phyloP scores from a whole-genome alignment of 1,140 invertebrate genomes.

The Pachypsylla venusta region DNA sequence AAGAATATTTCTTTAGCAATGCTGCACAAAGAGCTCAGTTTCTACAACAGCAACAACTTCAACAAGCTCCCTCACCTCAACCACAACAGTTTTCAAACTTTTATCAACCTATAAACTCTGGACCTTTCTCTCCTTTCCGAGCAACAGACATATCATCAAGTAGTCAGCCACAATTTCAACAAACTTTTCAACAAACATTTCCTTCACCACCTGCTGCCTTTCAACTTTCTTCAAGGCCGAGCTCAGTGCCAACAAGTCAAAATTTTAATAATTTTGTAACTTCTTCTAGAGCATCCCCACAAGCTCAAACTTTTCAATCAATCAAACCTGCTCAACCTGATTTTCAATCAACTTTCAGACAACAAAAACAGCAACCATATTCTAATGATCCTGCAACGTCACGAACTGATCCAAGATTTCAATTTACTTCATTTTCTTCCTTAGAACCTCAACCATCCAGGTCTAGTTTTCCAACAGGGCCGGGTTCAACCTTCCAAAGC shows the following conservation, averaged over 20 bases:
- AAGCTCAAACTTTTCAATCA: background rate
- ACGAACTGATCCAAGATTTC: background rate
- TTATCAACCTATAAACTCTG: conserved; percentile 16
- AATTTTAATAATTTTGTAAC: background rate
- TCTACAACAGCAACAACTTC: conserved; percentile 15
- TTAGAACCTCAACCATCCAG: background rate
- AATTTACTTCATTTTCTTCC: conserved; percentile 1
- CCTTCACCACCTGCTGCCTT: background rate
- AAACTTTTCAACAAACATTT: background rate
- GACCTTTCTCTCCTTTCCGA: conserved; percentile 18
- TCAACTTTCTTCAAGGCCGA: background rate
- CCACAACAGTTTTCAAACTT: conserved; percentile 17
- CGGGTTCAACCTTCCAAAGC: background rate
- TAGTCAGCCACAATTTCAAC: conserved; percentile 3
- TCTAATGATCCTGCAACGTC: background rate
- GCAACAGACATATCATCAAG: conserved; percentile 7
- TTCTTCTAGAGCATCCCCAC: background rate
- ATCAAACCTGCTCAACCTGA: background rate
- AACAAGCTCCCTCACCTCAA: conserved; percentile 10
- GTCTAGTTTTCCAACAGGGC: background rate
- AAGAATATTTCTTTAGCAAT: conserved; percentile 20
- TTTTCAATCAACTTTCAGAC: conserved; percentile 7
- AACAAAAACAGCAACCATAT: conserved; percentile 2
- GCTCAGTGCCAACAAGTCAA: conserved; percentile 3
- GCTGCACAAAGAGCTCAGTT: conserved; percentile 16